Evolutionary conservation across 2,113 vertebrate genomes (phyloP).

Genomic region (Festucalex cinctus): DNA sequence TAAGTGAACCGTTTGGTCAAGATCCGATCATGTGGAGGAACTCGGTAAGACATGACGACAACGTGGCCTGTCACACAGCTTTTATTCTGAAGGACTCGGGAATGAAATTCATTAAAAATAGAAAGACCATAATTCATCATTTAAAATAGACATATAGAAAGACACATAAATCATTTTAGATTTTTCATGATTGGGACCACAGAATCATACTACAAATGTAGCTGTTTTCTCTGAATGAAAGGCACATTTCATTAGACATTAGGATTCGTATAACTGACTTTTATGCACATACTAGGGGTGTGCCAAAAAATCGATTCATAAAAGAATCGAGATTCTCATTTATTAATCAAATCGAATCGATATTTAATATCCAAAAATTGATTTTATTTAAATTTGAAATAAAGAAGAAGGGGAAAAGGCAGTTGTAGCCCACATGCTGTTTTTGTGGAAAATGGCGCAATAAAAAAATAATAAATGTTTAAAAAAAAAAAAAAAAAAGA

Average conservation of each 20-base stretch:
- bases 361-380: too few species aligned
- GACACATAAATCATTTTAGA: not conserved
- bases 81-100: not conserved
- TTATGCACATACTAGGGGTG: not conserved
- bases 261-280: not conserved
- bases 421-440: too few species aligned
- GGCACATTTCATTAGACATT: not conserved
- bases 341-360: too few species aligned
- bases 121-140: not conserved
- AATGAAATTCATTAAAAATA: not conserved
- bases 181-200: not conserved
- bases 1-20: too few species aligned
- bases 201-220: not conserved
- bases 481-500: too few species aligned
- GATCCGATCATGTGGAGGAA: not conserved
- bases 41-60: not conserved
- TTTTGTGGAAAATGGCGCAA: too few species aligned
- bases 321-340: too few species aligned
- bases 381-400: too few species aligned
- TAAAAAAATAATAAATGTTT: too few species aligned
- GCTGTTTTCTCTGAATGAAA: not conserved
- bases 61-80: not conserved
- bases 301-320: too few species aligned
- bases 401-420: too few species aligned
- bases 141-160: constrained; percentile 11